Percentiles rank a stretch among this genome's conserved stretches.
These are phyloP conservation scores for Sceliomorpha sp. DNA, from an alignment of 2,888 invertebrate genomes.

Conservation along the genomic window DNA sequence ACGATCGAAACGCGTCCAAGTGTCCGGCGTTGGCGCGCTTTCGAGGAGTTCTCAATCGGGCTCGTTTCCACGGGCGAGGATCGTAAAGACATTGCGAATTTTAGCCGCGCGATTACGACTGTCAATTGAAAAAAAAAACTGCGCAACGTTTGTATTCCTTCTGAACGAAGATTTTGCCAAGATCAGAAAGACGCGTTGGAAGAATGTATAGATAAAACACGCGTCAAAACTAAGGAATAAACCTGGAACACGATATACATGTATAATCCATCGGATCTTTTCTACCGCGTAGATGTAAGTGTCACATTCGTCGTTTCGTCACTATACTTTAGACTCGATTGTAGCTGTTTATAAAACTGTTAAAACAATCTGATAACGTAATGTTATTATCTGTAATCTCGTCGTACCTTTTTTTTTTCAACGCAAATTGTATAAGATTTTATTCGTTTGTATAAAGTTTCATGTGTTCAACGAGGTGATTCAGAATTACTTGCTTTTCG, in stretches of 20 bases:
- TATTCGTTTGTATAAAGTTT: slow-evolving; percentile 31
- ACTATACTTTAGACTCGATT: slow-evolving; percentile 60
- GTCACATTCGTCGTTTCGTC: slow-evolving; percentile 52
- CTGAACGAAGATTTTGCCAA: slow-evolving; percentile 40
- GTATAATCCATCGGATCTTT: slow-evolving; percentile 56
- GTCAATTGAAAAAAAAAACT: slow-evolving; percentile 43
- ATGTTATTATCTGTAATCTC: slow-evolving; percentile 61
- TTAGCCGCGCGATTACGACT: slow-evolving; percentile 3
- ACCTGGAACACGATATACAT: slow-evolving; percentile 44
- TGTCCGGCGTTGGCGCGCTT: too few relatives aligned
- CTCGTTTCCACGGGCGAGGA: too few relatives aligned
- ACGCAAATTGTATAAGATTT: slow-evolving; percentile 43
- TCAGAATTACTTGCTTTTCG: too few relatives aligned
- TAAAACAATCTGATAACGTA: slow-evolving; percentile 41
- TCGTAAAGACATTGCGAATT: too few relatives aligned
- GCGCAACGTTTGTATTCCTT: slow-evolving; percentile 29
- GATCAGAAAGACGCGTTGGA: slow-evolving; percentile 45
- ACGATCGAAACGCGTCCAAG: too few relatives aligned
- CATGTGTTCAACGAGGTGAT: not conserved
- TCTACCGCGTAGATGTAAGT: slow-evolving; percentile 60
- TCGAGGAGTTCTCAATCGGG: too few relatives aligned
- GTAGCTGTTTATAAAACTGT: slow-evolving; percentile 51
- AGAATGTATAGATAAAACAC: slow-evolving; percentile 54
- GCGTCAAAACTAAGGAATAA: slow-evolving; percentile 33
- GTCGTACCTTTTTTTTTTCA: slow-evolving; percentile 54